A percentile compares a stretch with the other conserved stretches of the same genome.
Conservation (phyloP, 2,113 vertebrate genomes). For the Siphamia tubifer region DNA sequence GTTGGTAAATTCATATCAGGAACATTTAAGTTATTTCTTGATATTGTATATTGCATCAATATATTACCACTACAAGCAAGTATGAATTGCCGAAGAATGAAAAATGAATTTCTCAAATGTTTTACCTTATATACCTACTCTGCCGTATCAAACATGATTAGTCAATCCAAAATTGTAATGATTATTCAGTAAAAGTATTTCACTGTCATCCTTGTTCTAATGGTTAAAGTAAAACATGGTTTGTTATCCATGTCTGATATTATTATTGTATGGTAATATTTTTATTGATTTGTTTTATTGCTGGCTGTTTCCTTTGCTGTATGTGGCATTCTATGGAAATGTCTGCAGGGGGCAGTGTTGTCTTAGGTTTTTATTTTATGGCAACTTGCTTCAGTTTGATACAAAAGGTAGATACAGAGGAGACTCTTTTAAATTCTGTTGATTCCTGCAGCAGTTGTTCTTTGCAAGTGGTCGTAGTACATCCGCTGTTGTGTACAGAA, state of each 20-base stretch:
- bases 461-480: constrained; percentile 44
- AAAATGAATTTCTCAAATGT: too few relatives aligned
- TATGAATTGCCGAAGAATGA: too few relatives aligned
- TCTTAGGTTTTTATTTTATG: constrained; percentile 9
- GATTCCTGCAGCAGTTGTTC: constrained; percentile 47
- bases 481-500: constrained; percentile 53
- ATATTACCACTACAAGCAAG: too few relatives aligned
- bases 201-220: background rate
- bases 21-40: too few relatives aligned
- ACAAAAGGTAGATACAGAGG: constrained; percentile 38
- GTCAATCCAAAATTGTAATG: background rate
- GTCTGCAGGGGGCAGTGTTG: constrained; percentile 78
- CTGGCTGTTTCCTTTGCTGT: background rate
- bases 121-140: too few relatives aligned
- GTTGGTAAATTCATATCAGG: too few relatives aligned
- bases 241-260: background rate
- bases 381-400: constrained; percentile 13
- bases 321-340: background rate
- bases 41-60: too few relatives aligned
- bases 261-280: background rate
- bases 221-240: background rate
- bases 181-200: background rate
- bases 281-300: background rate
- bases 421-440: constrained; percentile 56
- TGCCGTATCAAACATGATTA: too few relatives aligned